Evolutionary conservation across 2,888 invertebrate species (phyloP).

Genomic region (Tenthredo scrophulariae): DNA sequence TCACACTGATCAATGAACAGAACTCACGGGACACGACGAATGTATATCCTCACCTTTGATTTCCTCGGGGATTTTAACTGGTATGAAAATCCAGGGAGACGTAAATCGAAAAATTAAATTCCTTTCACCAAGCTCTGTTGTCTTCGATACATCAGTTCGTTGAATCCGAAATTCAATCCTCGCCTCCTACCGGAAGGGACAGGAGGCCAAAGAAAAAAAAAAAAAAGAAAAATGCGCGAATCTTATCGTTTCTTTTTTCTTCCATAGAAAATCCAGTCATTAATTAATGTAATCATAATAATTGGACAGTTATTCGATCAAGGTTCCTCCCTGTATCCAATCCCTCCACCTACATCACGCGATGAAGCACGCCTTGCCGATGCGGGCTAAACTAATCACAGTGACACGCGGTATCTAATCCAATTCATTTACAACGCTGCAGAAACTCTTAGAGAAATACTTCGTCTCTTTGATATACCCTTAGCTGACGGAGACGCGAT

Average conservation of each 20-base stretch:
- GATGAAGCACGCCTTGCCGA: not conserved
- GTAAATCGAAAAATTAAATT: not conserved
- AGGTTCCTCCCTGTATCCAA: not conserved
- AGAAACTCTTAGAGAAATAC: not conserved
- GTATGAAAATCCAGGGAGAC: not conserved
- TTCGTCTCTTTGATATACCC: not conserved
- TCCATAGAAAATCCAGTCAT: not conserved
- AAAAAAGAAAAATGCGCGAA: not conserved
- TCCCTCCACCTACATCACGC: not conserved
- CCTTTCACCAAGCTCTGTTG: too few relatives aligned
- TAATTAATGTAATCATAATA: not conserved
- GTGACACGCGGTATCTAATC: conserved; percentile 1
- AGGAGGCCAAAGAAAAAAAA: not conserved
- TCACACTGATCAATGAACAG: not conserved
- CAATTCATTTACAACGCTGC: not conserved
- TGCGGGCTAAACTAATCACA: conserved; percentile 1
- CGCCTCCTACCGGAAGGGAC: too few relatives aligned
- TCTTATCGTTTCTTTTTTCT: not conserved
- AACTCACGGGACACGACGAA: not conserved
- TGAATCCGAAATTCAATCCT: not conserved
- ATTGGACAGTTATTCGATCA: not conserved
- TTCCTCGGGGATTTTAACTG: not conserved
- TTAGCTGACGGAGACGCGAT: not conserved
- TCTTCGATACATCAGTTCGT: not conserved
- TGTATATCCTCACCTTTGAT: not conserved